Evolutionary conservation across 2,797 vertebrate species (phyloP).

Genomic region (Eulemur coronatus): DNA sequence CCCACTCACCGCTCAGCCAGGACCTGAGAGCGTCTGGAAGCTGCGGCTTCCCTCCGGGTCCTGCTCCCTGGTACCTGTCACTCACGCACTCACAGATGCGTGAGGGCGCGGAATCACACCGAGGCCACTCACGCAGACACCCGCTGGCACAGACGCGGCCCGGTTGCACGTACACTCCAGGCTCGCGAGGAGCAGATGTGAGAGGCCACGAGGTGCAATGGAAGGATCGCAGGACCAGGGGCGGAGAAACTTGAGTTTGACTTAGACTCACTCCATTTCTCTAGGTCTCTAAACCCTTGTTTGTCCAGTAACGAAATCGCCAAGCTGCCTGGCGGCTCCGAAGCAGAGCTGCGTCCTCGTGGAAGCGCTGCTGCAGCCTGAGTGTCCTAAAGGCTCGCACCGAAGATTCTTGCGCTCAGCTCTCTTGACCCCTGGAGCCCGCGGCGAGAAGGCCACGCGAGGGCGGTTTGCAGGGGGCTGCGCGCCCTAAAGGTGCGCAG

Average conservation of each 20-base stretch:
- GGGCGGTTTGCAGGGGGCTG: not conserved
- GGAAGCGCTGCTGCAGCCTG: not conserved
- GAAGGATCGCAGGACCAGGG: not conserved
- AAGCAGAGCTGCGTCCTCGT: not conserved
- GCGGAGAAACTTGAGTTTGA: not conserved
- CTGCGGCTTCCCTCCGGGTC: not conserved
- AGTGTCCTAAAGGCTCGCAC: not conserved
- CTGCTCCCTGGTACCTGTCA: not conserved
- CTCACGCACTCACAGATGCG: not conserved
- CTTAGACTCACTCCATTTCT: not conserved
- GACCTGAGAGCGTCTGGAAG: not conserved
- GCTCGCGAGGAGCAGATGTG: not conserved
- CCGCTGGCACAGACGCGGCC: not conserved
- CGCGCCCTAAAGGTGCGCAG: not conserved
- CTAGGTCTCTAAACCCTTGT: not conserved
- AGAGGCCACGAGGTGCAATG: not conserved
- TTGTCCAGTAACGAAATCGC: not conserved
- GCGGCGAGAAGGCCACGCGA: not conserved
- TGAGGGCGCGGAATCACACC: not conserved
- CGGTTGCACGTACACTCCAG: not conserved
- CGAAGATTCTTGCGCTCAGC: rapidly evolving
- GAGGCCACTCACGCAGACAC: not conserved
- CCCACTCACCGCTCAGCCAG: not conserved
- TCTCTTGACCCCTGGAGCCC: not conserved
- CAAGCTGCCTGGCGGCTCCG: not conserved